phyloP scores from a whole-genome alignment of 2,797 vertebrate species.

The Aulostomus chinensis region DNA sequence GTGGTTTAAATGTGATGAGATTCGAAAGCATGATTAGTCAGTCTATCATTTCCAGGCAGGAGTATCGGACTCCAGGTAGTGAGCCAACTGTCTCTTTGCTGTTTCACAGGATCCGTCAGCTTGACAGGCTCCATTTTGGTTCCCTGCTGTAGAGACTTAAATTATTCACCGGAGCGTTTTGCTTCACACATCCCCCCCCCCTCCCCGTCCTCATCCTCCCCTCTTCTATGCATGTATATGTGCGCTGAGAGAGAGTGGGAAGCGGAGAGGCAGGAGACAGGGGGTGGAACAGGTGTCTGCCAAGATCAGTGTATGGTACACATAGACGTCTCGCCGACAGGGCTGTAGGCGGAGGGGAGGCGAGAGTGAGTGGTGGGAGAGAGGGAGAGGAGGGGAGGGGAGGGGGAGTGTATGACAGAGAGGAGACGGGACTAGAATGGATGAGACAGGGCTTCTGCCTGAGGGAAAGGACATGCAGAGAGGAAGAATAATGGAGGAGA shows the following conservation, averaged over 20 bases:
- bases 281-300: conserved; percentile 76
- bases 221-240: conserved; percentile 19
- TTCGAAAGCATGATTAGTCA: conserved; percentile 50
- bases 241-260: conserved; percentile 6
- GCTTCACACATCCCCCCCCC: conserved; percentile 55
- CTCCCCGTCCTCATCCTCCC: conserved; percentile 28
- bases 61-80: conserved; percentile 50
- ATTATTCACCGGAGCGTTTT: conserved; percentile 82
- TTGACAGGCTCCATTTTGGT: conserved; percentile 73
- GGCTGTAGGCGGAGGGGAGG: conserved; percentile 54
- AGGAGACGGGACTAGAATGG: conserved; percentile 35
- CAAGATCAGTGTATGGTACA: conserved; percentile 69
- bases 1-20: conserved; percentile 39
- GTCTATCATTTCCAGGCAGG: conserved; percentile 37
- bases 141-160: conserved; percentile 71
- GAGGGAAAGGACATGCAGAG: conserved; percentile 39
- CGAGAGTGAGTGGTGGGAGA: conserved; percentile 34
- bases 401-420: conserved; percentile 29
- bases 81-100: conserved; percentile 53
- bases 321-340: conserved; percentile 65
- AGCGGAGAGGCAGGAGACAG: conserved; percentile 17
- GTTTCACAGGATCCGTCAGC: conserved; percentile 64
- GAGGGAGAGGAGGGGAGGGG: not conserved
- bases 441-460: conserved; percentile 45
- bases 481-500: conserved; percentile 19